Base-by-base conservation (phyloP, 2,888 invertebrate species). In the Latrodectus hesperus region DNA sequence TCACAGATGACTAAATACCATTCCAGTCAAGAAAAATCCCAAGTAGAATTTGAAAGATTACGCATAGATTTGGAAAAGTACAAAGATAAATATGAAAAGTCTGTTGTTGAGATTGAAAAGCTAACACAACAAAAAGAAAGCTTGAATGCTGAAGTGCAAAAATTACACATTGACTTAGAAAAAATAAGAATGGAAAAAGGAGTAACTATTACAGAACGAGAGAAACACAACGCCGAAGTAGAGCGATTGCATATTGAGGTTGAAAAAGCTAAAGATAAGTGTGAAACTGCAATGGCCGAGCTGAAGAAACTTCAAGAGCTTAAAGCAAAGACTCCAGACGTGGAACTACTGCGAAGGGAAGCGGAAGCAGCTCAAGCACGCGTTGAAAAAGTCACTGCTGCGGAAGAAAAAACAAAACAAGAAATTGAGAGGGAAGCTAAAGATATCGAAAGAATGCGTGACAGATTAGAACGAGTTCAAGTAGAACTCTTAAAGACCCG, bases 1-100 rank as follows among this genome's bases (percentile, higher is more conserved):
- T 93, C 94, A 75, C 94, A 96, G 82, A 95, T 95, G 91, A 95
- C 95, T 89, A 95, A 96, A 92, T 96, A 95, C 91, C 96, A 96
- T 91, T 91, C 92, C 52, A 90, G 90, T 60, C 94, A 94, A 90
- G 90, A 90, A 77, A 90, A 90, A 79, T 88, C 89, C 12, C 90
- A 90, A 82, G 74, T 78, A 12, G 90, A 90, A 67, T 89, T 90
- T 71, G 90, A 90, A 65, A 89, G 90, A 68, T 52, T 90, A n/a
- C 88, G 90, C n/a, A 90, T 90, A 22, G 90, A 90, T 78, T 77
- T 90, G 51, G 89, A 90, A 70, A 89, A 90, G 76, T 73, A 84
- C 22, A 88, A 86, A 72, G 90, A 89, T 64, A 89, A 89, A 74
- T 89, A 89, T 65, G 89, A 90, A 74, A 89, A 89, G 51, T 82